Evolutionary conservation across 2,888 invertebrate genomes (phyloP), one percentile per base, ranked within the genome.

Genomic region (Thecophora atra): DNA sequence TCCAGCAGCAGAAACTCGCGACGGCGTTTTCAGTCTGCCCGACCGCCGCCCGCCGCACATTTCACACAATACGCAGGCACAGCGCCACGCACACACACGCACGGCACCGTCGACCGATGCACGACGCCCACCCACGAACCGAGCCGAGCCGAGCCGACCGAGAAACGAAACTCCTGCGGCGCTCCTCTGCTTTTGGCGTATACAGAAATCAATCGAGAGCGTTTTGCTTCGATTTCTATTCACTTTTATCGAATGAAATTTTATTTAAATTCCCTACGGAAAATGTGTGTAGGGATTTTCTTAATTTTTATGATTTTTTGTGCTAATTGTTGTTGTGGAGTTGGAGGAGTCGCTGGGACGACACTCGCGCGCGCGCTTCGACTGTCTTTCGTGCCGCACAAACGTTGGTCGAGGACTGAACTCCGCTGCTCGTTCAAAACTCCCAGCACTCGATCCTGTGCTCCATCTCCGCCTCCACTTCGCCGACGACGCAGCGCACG

Each of bases 321-420:
- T n/a, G 30, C 52, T 67, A 30, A 44, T 42, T 13, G 26, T 44
- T 66, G 17, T 68, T 68, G n/a, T 56, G 51, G 26, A 71, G 28
- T 37, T 58, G 26, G 21, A 44, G 24, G n/a, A 63, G 24, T 69
- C 28, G 60, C 60, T 24, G n/a, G 17, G 26, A 76, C 81, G 81
- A 79, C 77, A 80, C 80, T n/a, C n/a, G 81, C 82, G 81, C 83
- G 83, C 82, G 81, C 81, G 79, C 76, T 11, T 24, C 19, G n/a
- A n/a, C 80, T 79, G 81, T 81, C 83, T 83, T 81, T 79, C 81
- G 83, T 84, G 83, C 81, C 85, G 81, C 83, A 84, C 85, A 83
- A 84, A 83, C 83, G 85, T 84, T 83, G 82, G 82, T 83, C 83
- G 84, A 82, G 82, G 83, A 84, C 84, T 84, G 81, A 84, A 78